These are phyloP conservation scores for Lithophane leautieri DNA, from an alignment of 2,888 invertebrate species.

Conservation along the genomic window DNA sequence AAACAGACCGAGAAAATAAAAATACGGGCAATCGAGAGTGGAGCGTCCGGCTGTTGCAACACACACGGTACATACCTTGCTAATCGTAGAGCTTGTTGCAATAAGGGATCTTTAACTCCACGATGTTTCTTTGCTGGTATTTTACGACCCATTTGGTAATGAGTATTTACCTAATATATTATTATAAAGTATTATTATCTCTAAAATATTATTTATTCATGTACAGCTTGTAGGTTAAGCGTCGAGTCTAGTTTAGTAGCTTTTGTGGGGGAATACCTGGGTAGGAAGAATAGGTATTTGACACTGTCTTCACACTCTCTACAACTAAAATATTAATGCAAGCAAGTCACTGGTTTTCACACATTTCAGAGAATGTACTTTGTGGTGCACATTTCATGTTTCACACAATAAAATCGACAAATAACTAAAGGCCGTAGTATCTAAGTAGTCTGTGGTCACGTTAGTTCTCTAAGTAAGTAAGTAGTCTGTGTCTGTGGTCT, in stretches of 20 bases:
- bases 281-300: not conserved
- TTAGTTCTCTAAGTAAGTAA: no score
- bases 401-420: no score
- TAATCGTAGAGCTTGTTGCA: constrained; percentile 92
- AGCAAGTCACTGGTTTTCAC: not conserved
- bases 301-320: not conserved
- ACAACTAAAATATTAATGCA: not conserved
- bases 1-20: not conserved
- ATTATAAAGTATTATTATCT: no score
- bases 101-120: constrained; percentile 94
- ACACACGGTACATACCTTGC: constrained; percentile 88
- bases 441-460: no score
- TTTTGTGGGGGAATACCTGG: not conserved
- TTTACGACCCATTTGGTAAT: constrained; percentile 92
- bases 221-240: constrained; percentile 28
- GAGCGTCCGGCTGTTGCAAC: not conserved
- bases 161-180: not conserved
- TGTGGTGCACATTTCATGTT: no score
- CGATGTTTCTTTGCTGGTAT: constrained; percentile 95
- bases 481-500: no score
- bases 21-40: not conserved
- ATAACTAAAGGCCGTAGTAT: no score
- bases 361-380: not conserved
- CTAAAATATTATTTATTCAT: not conserved
- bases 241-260: not conserved